Conservation (phyloP, 2,113 vertebrate genomes). For the Cisticola juncidis region DNA sequence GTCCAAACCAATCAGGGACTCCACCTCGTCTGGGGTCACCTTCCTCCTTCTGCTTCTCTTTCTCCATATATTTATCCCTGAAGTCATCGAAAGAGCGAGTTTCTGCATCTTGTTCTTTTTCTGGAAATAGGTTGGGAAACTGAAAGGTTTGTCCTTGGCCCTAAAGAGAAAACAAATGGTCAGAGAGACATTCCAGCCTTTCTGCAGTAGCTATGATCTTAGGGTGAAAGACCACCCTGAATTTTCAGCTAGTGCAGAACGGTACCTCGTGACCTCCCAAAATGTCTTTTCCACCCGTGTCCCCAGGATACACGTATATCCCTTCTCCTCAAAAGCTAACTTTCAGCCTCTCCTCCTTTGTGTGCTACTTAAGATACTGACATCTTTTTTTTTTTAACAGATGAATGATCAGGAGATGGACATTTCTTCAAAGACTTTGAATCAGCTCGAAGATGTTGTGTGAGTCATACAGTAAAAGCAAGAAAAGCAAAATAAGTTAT, state of each 20-base stretch:
- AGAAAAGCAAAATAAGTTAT: neutral
- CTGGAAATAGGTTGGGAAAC: conserved; percentile 91
- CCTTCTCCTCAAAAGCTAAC: neutral
- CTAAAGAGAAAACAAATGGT: conserved; percentile 75
- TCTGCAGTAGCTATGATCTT: conserved; percentile 8
- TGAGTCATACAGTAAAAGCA: neutral
- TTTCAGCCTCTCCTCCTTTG: neutral
- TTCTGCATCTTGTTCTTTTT: conserved; percentile 58
- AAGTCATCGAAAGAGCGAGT: conserved; percentile 73
- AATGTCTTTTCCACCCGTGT: neutral
- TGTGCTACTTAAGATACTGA: neutral
- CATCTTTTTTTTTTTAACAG: neutral
- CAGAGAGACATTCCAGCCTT: conserved; percentile 37
- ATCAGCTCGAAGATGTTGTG: neutral
- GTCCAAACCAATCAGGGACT: conserved; percentile 88
- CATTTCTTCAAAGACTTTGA: neutral
- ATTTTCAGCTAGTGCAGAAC: conserved; percentile 2
- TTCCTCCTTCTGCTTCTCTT: conserved; percentile 77
- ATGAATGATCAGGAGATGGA: neutral
- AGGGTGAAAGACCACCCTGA: neutral
- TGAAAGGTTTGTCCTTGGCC: conserved; percentile 87
- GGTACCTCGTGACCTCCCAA: neutral
- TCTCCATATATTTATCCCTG: conserved; percentile 78
- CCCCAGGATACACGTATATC: neutral
- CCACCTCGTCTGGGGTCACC: conserved; percentile 85